A percentile compares a stretch with the other conserved stretches of the same genome.
Evolutionary conservation across 2,888 invertebrate genomes (phyloP).

Genomic region (Ashinkailepas kermadecensis): DNA sequence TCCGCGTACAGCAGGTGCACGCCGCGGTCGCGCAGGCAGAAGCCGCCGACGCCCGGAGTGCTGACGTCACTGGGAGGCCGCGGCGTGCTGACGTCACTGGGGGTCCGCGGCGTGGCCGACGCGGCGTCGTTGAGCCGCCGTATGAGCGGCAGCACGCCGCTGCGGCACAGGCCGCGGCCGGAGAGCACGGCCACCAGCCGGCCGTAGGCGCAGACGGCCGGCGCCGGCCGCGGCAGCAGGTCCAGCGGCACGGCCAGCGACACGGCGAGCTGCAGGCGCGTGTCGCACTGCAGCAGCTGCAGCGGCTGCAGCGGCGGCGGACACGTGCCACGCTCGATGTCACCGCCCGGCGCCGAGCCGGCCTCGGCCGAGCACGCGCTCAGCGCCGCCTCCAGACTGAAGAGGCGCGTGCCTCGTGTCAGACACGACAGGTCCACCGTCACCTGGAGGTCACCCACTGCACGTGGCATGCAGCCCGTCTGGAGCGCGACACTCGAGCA

Average conservation of each 20-base stretch:
- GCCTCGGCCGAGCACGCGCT: background rate
- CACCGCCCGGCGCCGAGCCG: background rate
- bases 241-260: conserved; percentile 11
- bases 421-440: background rate
- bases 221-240: conserved; percentile 8
- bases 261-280: background rate
- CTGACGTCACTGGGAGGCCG: background rate
- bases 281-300: conserved; percentile 1
- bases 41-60: conserved; percentile 11
- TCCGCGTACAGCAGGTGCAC: conserved; percentile 8
- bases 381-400: background rate
- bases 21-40: conserved; percentile 1
- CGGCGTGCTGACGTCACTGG: background rate
- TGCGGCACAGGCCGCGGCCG: background rate
- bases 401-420: background rate
- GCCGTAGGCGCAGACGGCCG: conserved; percentile 16
- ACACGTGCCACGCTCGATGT: conserved; percentile 5
- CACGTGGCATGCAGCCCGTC: too few species aligned
- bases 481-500: too few species aligned
- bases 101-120: background rate
- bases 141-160: background rate
- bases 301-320: conserved; percentile 3
- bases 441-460: background rate
- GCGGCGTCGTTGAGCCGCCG: background rate
- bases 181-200: conserved; percentile 2